Conservation (phyloP, 2,797 vertebrate genomes). For the Gymnodraco acuticeps region DNA sequence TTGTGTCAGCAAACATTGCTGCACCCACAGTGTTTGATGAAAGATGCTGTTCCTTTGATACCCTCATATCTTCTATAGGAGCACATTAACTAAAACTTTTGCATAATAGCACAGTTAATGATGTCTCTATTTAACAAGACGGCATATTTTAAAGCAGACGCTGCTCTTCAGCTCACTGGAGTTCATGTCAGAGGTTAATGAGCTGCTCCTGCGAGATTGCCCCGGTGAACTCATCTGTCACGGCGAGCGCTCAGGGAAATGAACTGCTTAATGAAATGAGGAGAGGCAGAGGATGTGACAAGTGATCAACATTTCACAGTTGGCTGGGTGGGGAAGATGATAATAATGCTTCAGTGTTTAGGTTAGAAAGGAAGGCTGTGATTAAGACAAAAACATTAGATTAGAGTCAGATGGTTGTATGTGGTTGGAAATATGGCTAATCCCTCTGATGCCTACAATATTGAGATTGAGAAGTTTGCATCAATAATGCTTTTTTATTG, state of each 20-base stretch:
- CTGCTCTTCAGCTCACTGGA: constrained; percentile 19
- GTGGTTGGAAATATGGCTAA: not conserved
- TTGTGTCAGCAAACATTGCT: not conserved
- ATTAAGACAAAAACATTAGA: constrained; percentile 27
- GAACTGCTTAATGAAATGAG: constrained; percentile 72
- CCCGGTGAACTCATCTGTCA: constrained; percentile 68
- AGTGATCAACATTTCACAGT: constrained; percentile 63
- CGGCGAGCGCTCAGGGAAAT: constrained; percentile 69
- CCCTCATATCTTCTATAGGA: not conserved
- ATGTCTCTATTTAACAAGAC: constrained; percentile 21
- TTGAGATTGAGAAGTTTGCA: not conserved
- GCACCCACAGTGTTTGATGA: constrained; percentile 22
- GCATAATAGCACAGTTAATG: not conserved
- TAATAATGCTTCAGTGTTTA: constrained; percentile 12
- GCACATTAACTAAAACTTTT: constrained; percentile 8
- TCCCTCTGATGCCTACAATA: not conserved
- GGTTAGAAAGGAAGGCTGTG: not conserved
- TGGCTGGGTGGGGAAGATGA: constrained; percentile 57
- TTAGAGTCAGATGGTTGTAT: not conserved
- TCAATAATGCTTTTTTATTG: not conserved
- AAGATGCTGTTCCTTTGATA: not conserved
- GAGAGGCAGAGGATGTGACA: constrained; percentile 60
- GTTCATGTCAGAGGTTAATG: constrained; percentile 80
- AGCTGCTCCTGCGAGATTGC: constrained; percentile 46
- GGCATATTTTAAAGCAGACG: constrained; percentile 33